phyloP scores from a whole-genome alignment of 2,113 vertebrate species.

The Nansenia antarctica region DNA sequence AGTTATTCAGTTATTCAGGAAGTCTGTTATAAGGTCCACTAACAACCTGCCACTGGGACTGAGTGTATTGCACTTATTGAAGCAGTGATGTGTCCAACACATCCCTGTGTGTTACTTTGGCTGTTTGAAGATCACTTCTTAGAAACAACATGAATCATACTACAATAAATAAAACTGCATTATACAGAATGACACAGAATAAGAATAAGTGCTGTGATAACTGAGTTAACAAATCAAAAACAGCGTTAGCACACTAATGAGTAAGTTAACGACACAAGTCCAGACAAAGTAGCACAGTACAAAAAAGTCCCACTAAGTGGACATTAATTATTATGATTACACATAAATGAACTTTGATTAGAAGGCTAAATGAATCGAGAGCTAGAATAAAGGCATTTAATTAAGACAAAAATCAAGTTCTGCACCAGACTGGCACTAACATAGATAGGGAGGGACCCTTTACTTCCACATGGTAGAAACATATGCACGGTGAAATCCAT shows the following conservation, averaged over 20 bases:
- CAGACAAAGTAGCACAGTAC: constrained; percentile 44
- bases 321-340: background rate
- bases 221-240: constrained; percentile 40
- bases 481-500: background rate
- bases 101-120: constrained; percentile 61
- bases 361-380: constrained; percentile 21
- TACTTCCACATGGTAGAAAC: background rate
- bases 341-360: no score
- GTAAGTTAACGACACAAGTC: constrained; percentile 37
- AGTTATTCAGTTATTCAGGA: constrained; percentile 5
- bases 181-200: constrained; percentile 8
- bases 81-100: constrained; percentile 39
- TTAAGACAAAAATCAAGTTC: no score
- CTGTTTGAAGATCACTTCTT: constrained; percentile 54
- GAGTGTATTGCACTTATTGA: constrained; percentile 62
- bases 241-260: background rate
- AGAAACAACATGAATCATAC: constrained; percentile 30
- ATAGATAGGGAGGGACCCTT: no score
- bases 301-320: background rate
- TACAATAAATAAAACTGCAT: constrained; percentile 13
- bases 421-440: no score
- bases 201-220: constrained; percentile 33
- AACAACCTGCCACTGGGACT: constrained; percentile 12
- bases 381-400: no score
- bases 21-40: constrained; percentile 2